Evolutionary conservation across 2,797 vertebrate genomes (phyloP).

Genomic region (Sebastes kiyomatsui): DNA sequence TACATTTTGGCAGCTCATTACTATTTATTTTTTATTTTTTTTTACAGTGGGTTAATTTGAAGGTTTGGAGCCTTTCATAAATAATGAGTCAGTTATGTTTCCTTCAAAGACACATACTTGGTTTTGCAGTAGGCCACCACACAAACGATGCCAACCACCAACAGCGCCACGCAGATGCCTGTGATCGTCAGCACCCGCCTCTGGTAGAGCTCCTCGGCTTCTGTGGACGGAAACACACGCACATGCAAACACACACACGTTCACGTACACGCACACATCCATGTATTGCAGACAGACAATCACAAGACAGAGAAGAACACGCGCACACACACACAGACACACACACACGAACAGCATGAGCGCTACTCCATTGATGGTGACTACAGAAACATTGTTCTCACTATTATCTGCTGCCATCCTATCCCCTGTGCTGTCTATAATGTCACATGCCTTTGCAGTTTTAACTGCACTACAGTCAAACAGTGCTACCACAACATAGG

Average conservation of each 20-base stretch:
- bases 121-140: slow-evolving; percentile 99
- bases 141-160: slow-evolving; percentile 97
- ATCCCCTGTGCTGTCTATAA: slow-evolving; percentile 47
- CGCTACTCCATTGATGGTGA: slow-evolving; percentile 38
- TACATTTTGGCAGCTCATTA: background rate
- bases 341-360: slow-evolving; percentile 60
- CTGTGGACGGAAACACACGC: slow-evolving; percentile 76
- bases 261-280: slow-evolving; percentile 7
- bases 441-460: slow-evolving; percentile 30
- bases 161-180: slow-evolving; percentile 95
- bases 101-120: slow-evolving; percentile 86
- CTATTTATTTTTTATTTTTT: background rate
- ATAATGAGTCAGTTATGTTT: background rate
- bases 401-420: slow-evolving; percentile 42
- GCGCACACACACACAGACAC: slow-evolving; percentile 33
- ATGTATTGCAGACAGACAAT: slow-evolving; percentile 8
- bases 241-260: slow-evolving; percentile 27
- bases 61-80: slow-evolving; percentile 11
- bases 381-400: slow-evolving; percentile 35
- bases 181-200: slow-evolving; percentile 97
- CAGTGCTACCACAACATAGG: slow-evolving; percentile 27
- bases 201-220: slow-evolving; percentile 97
- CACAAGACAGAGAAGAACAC: slow-evolving; percentile 25
- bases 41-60: background rate
- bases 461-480: slow-evolving; percentile 28